phyloP scores from a whole-genome alignment of 2,797 vertebrate genomes.

The Discoglossus pictus region DNA sequence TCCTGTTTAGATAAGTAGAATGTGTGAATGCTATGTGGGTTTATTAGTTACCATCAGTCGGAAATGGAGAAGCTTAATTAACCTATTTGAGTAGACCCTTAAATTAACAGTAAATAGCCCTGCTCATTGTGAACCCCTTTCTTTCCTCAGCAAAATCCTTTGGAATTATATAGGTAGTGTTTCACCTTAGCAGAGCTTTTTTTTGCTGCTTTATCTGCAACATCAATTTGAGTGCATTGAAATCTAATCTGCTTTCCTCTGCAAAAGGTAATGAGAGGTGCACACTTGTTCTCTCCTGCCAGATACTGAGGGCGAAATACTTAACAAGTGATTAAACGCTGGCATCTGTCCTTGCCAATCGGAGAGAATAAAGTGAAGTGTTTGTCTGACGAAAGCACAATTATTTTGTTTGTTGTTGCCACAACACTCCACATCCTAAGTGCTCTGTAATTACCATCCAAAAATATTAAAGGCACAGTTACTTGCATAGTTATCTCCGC shows the following conservation, averaged over 20 bases:
- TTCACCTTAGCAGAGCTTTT: no score
- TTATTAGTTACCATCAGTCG: no score
- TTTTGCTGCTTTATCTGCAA: neutral
- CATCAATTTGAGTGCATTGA: neutral
- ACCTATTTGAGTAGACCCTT: no score
- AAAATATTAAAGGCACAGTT: neutral
- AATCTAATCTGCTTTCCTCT: neutral
- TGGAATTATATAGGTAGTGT: no score
- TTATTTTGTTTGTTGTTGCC: slow-evolving; percentile 21
- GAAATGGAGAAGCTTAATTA: no score
- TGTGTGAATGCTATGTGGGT: no score
- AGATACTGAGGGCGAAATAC: slow-evolving; percentile 13
- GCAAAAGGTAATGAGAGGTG: slow-evolving; percentile 1
- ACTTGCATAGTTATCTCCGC: neutral
- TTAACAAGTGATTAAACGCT: slow-evolving; percentile 10
- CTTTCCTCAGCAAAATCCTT: no score
- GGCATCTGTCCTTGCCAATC: slow-evolving; percentile 6
- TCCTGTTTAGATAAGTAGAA: no score
- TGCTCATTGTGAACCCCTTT: no score
- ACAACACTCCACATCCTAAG: neutral
- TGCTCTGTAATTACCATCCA: neutral
- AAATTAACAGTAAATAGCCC: no score
- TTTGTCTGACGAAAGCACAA: slow-evolving; percentile 1
- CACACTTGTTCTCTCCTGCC: slow-evolving; percentile 2
- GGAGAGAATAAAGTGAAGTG: slow-evolving; percentile 7